Conservation (phyloP, 1,140 invertebrate genomes). For the Rhizoglyphus robini region DNA sequence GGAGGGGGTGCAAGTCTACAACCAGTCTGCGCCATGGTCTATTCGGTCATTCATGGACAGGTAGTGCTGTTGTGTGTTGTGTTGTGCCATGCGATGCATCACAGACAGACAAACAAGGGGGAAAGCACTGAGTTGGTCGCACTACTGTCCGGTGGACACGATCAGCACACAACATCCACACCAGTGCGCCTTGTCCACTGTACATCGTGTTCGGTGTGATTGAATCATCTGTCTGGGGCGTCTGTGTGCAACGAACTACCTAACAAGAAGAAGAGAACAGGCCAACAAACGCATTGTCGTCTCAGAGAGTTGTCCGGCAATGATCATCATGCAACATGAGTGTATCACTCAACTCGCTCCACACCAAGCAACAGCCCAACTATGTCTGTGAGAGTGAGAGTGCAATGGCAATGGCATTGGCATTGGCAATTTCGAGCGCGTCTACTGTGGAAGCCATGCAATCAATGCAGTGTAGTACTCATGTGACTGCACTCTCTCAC, state of each 20-base stretch:
- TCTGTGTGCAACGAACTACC: constrained; percentile 8
- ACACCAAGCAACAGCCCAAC: no score
- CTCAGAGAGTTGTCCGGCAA: no score
- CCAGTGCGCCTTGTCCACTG: no score
- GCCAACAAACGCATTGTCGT: background rate
- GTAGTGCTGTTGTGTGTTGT: no score
- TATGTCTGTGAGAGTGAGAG: no score
- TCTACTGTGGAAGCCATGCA: background rate
- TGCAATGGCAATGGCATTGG: constrained; percentile 12
- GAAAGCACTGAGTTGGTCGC: background rate
- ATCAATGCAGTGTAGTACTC: background rate
- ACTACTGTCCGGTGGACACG: background rate
- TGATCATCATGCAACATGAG: no score
- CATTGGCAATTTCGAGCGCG: background rate
- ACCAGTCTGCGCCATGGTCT: background rate
- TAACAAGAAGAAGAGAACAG: background rate
- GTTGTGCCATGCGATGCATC: no score
- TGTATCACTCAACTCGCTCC: no score
- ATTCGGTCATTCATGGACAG: no score
- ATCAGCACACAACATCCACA: no score
- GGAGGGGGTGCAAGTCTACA: background rate
- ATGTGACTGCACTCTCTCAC: background rate
- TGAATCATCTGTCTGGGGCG: background rate
- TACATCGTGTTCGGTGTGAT: no score
- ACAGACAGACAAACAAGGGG: background rate